A percentile compares a stretch with the other conserved stretches of the same genome.
Conservation (phyloP, 2,113 vertebrate species). For the Oncorhynchus masou region DNA sequence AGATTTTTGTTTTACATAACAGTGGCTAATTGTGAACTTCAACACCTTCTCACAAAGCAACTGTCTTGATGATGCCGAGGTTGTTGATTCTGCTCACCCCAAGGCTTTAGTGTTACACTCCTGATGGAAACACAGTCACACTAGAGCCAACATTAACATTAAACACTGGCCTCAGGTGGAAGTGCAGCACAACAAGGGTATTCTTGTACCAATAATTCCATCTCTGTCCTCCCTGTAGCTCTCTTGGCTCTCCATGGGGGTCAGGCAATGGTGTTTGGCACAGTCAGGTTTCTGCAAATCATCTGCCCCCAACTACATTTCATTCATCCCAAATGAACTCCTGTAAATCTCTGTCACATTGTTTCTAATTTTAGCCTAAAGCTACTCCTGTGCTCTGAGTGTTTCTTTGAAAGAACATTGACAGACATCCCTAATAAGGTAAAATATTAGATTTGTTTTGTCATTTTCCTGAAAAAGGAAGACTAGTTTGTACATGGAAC, state of each 20-base stretch:
- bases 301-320: constrained; percentile 13
- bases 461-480: background rate
- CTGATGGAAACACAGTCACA: too few relatives aligned
- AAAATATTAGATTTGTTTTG: background rate
- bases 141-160: too few relatives aligned
- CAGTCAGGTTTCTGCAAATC: constrained; percentile 11
- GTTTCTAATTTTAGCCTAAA: background rate
- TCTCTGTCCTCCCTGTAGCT: constrained; percentile 10
- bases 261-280: constrained; percentile 5
- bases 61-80: too few relatives aligned
- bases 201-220: constrained; percentile 26
- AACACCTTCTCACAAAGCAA: too few relatives aligned
- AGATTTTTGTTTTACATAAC: too few relatives aligned
- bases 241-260: background rate
- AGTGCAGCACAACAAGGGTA: constrained; percentile 1
- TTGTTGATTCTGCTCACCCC: too few relatives aligned
- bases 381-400: background rate
- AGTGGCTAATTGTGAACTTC: too few relatives aligned
- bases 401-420: background rate
- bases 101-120: too few relatives aligned
- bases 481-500: too few relatives aligned
- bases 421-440: background rate
- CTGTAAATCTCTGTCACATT: background rate
- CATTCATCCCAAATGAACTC: background rate
- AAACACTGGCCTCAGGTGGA: too few relatives aligned